Conservation (phyloP, 1,140 invertebrate genomes). For the Drosophila oshimai region DNA sequence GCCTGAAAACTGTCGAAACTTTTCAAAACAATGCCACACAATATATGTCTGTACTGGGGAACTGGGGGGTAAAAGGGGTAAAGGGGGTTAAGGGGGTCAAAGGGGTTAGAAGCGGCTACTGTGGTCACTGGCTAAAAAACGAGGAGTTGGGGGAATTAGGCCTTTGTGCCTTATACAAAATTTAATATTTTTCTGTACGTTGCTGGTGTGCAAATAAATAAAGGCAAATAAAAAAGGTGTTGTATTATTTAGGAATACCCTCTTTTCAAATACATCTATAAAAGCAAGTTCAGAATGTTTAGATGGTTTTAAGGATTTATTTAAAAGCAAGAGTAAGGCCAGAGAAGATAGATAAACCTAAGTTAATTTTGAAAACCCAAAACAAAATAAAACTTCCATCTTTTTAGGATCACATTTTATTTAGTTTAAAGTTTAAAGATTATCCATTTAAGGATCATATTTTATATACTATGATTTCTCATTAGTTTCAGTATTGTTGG, state of each 20-base stretch:
- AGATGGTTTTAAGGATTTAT: too few relatives aligned
- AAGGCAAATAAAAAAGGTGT: background rate
- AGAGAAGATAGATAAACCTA: too few relatives aligned
- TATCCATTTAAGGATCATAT: too few relatives aligned
- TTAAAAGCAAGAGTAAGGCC: too few relatives aligned
- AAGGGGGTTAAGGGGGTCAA: background rate
- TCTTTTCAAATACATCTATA: too few relatives aligned
- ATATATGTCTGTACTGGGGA: background rate
- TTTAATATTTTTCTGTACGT: conserved; percentile 24
- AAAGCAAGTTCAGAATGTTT: too few relatives aligned
- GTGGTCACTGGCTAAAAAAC: background rate
- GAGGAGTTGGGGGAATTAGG: background rate
- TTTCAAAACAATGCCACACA: conserved; percentile 54
- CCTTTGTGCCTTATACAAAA: conserved; percentile 25
- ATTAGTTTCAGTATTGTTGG: too few relatives aligned
- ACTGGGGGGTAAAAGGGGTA: background rate
- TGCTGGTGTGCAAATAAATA: conserved; percentile 11
- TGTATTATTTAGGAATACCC: background rate
- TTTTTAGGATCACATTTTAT: too few relatives aligned
- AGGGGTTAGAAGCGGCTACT: background rate
- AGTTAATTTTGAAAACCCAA: too few relatives aligned
- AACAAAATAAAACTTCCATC: too few relatives aligned
- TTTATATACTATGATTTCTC: too few relatives aligned
- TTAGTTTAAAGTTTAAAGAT: too few relatives aligned
- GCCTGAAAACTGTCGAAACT: conserved; percentile 64